Percentiles rank a stretch among this genome's conserved stretches.
Conservation (phyloP, 1,140 invertebrate species). For the Teleopsis dalmanni region DNA sequence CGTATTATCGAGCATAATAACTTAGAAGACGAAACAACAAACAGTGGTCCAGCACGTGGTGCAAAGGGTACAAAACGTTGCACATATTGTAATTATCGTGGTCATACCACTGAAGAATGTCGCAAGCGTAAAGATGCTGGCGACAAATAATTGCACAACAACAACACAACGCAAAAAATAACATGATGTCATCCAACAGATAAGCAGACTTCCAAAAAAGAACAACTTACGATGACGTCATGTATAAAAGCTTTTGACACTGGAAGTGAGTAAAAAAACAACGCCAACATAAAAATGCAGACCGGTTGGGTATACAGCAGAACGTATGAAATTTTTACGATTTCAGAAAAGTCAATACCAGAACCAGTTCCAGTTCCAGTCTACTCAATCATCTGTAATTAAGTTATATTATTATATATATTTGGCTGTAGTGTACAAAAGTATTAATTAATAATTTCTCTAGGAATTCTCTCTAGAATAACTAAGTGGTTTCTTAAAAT, state of each 20-base stretch:
- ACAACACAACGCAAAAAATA: neutral
- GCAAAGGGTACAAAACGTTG: slow-evolving; percentile 12
- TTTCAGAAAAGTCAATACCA: too few species aligned
- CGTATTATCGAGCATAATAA: slow-evolving; percentile 28
- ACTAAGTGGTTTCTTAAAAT: too few species aligned
- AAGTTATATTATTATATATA: too few species aligned
- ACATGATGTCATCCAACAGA: too few species aligned
- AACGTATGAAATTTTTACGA: too few species aligned
- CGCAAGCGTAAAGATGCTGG: slow-evolving; percentile 9
- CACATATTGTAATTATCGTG: slow-evolving; percentile 13
- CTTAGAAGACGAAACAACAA: slow-evolving; percentile 4
- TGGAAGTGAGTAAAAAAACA: neutral
- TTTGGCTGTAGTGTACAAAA: too few species aligned
- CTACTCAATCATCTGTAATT: too few species aligned
- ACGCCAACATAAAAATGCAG: neutral
- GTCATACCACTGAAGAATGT: slow-evolving; percentile 11
- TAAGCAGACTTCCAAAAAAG: neutral
- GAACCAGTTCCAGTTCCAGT: too few species aligned
- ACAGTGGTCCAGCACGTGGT: slow-evolving; percentile 8
- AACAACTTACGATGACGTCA: neutral
- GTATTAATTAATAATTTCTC: too few species aligned
- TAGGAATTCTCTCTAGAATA: too few species aligned
- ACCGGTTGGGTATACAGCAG: neutral
- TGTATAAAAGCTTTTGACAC: too few species aligned
- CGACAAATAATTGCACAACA: neutral